Base-by-base conservation (phyloP, 2,797 vertebrate genomes). In the Myiothlypis coronata region DNA sequence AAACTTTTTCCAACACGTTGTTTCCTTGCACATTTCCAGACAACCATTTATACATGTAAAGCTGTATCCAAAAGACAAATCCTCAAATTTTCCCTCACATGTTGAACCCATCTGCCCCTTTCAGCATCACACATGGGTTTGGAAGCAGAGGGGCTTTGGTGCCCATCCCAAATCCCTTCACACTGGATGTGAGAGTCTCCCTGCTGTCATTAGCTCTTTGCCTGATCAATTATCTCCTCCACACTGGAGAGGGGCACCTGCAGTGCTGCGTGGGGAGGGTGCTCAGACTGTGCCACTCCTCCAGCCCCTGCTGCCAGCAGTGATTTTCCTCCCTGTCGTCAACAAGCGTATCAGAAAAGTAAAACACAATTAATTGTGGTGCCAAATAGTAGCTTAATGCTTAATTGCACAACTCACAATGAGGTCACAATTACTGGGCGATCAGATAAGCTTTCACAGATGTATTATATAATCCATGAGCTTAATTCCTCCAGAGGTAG, bases 381-480 rank as follows among this genome's bases (percentile, higher is more conserved):
- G 86, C 94, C 93, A 96, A 96, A 97, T 90, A 94, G 94, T 72
- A 89, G 85, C 85, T 94, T 90, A 93, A 94, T 76, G 94, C 92
- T 89, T 97, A 97, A 98, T 97, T 97, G 95, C 94, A 91, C 95
- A 93, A 67, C 89, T 92, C 91, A 86, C 93, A 94, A 95, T 79
- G 94, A 96, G 96, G 96, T 97, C 96, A 96, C 95, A 97, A 97
- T 97, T 96, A 97, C 89, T 72, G 93, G 95, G 93, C 82, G 95
- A 97, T 98, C 91, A 97, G 91, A 97, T 96, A 95, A 94, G 91
- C 95, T 98, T 97, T 97, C 96, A 96, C 90, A 95, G 91, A 96
- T 97, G 96, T 95, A 97, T 97, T 97, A 93, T 81, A 78, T 91
- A 97, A 97, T 95, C 91, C 83, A 69, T 19, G 79, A 82, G 87